Base-by-base conservation (phyloP, 2,113 vertebrate species). In the Jacana jacana region DNA sequence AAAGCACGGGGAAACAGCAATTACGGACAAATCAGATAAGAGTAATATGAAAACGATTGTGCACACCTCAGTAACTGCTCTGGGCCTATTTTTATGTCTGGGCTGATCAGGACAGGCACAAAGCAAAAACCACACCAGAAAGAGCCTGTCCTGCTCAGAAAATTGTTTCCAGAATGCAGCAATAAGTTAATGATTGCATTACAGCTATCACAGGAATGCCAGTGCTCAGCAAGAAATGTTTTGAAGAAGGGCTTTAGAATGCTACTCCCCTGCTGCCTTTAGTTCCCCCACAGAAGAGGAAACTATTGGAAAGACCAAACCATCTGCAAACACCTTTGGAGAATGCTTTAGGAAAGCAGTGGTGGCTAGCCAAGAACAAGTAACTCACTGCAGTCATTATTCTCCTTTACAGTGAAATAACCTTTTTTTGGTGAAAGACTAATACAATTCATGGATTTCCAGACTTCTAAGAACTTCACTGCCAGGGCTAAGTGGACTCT, bases 131-230 rank as follows among this genome's bases (percentile, higher is more conserved):
- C 33, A 20, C 6, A n/a, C 31, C 49, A 79, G 40, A 81, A 89
- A 0, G 28, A 93, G 89, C 44, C 46, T 10, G 19, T 77, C 70
- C 58, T 65, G n/a, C 68, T 40, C 54, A 46, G 52, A 75, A 71
- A 60, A 61, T 16, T 17, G 22, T 80, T 71, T 55, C 51, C 80
- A 72, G 57, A 75, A n/a, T 1, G 1, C 19, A 61, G 65, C 39
- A 79, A 28, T 28, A 33, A 89, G 72, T 93, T 93, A 80, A 83
- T 55, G 85, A 83, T 35, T 91, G 70, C 58, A 46, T 70, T 65
- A 71, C 42, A 58, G 72, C 57, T 71, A 30, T 71, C 91, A 66
- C 42, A 80, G 66, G 49, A 94, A 88, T 66, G 85, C 44, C 55
- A 48, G 16, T 10, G 68, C 71, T 55, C 48, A 17, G 40, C 13